phyloP scores from a whole-genome alignment of 2,113 vertebrate genomes.

The Mesocricetus auratus region DNA sequence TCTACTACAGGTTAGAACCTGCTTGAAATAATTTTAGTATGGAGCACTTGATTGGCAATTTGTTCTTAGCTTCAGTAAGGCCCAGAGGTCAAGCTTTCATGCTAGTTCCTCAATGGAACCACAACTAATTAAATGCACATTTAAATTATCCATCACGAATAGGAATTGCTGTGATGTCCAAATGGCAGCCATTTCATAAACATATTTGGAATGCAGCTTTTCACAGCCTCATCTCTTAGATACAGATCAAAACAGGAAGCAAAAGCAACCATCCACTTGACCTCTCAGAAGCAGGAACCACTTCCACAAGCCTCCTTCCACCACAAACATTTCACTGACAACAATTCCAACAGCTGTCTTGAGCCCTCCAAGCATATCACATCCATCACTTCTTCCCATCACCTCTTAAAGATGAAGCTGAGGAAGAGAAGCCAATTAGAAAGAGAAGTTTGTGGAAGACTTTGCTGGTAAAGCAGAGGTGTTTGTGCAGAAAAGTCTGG shows the following conservation, averaged over 20 bases:
- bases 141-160: neutral
- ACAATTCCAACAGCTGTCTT: neutral
- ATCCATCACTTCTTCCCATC: neutral
- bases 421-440: neutral
- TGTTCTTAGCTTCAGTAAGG: constrained; percentile 43
- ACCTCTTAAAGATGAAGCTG: neutral
- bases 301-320: neutral
- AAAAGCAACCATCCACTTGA: neutral
- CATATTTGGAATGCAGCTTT: neutral
- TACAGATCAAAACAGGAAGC: constrained; percentile 44
- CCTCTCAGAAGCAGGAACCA: neutral
- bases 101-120: neutral
- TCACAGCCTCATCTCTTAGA: neutral
- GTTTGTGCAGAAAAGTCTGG: neutral
- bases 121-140: constrained; percentile 30
- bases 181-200: neutral
- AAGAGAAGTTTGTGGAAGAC: neutral
- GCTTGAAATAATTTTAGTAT: constrained; percentile 50
- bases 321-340: neutral
- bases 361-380: neutral
- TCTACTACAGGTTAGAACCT: constrained; percentile 17
- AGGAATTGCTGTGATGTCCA: neutral
- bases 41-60: constrained; percentile 31
- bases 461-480: neutral
- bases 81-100: constrained; percentile 48